These are phyloP conservation scores for Heliconius himera DNA, from an alignment of 1,140 invertebrate species.

Conservation along the genomic window DNA sequence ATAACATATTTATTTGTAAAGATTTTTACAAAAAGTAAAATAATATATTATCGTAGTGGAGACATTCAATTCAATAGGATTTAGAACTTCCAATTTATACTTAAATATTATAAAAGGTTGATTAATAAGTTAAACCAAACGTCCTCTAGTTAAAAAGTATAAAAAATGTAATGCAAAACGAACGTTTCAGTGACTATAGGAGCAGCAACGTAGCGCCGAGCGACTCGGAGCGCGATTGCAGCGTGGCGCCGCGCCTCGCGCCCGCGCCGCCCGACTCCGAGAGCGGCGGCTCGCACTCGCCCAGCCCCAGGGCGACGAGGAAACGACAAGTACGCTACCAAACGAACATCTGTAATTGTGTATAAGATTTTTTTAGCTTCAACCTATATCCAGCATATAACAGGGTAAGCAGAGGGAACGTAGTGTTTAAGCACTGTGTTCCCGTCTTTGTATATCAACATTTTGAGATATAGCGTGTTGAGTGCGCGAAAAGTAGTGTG, in stretches of 20 bases:
- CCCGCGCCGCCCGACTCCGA: slow-evolving; percentile 89
- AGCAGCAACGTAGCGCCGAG: slow-evolving; percentile 93
- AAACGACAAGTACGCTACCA: slow-evolving; percentile 85
- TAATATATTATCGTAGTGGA: too few relatives aligned
- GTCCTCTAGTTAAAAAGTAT: background rate
- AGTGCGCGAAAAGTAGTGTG: too few relatives aligned
- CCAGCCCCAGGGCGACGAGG: slow-evolving; percentile 91
- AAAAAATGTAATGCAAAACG: background rate
- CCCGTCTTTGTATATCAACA: too few relatives aligned
- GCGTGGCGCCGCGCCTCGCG: slow-evolving; percentile 81
- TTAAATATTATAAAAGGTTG: background rate
- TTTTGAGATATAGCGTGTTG: too few relatives aligned
- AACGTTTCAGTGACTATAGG: slow-evolving; percentile 90
- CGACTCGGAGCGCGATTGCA: slow-evolving; percentile 92
- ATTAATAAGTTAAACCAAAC: background rate
- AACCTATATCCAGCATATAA: too few relatives aligned
- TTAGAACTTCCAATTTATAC: too few relatives aligned
- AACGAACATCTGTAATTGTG: background rate
- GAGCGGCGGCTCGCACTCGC: slow-evolving; percentile 92
- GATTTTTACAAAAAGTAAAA: too few relatives aligned
- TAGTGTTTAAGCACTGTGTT: background rate
- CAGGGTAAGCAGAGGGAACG: too few relatives aligned
- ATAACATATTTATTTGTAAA: too few relatives aligned
- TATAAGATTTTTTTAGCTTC: too few relatives aligned
- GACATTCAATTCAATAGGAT: too few relatives aligned